Percentiles rank a stretch among this genome's conserved stretches.
These are phyloP conservation scores for Hypanus sabinus DNA, from an alignment of 2,113 vertebrate species.

Conservation along the genomic window DNA sequence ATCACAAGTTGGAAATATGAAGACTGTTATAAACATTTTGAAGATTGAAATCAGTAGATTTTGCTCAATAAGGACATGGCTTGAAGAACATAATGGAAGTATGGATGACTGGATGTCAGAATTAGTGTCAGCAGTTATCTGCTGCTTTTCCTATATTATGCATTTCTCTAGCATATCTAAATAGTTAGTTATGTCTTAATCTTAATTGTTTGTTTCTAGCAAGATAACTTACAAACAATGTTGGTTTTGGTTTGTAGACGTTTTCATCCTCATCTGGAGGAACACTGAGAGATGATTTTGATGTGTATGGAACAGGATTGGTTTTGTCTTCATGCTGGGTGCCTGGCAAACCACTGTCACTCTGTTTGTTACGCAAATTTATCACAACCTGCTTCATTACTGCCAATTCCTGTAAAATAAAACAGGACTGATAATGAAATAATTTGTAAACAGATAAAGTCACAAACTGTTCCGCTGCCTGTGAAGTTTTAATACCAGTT, in stretches of 20 bases:
- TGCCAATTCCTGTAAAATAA: constrained; percentile 73
- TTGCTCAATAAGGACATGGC: neutral
- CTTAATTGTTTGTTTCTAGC: neutral
- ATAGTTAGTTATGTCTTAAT: neutral
- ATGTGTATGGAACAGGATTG: constrained; percentile 43
- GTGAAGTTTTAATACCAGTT: neutral
- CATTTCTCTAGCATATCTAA: neutral
- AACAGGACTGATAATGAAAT: constrained; percentile 38
- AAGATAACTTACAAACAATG: constrained; percentile 79
- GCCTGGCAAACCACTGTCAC: constrained; percentile 49
- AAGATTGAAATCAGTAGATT: neutral
- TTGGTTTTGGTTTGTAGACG: constrained; percentile 72
- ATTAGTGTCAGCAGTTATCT: neutral
- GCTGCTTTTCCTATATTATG: neutral
- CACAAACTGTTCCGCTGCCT: neutral
- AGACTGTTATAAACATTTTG: neutral
- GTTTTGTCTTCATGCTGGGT: constrained; percentile 47
- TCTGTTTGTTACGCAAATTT: constrained; percentile 60
- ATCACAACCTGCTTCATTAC: constrained; percentile 85
- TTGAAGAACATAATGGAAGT: neutral
- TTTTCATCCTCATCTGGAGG: constrained; percentile 58
- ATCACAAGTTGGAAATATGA: neutral
- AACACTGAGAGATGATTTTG: constrained; percentile 45
- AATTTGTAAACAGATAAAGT: neutral
- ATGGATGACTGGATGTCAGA: neutral